Base-by-base conservation (phyloP, 2,888 invertebrate genomes). In the Xestia rhomboidea region DNA sequence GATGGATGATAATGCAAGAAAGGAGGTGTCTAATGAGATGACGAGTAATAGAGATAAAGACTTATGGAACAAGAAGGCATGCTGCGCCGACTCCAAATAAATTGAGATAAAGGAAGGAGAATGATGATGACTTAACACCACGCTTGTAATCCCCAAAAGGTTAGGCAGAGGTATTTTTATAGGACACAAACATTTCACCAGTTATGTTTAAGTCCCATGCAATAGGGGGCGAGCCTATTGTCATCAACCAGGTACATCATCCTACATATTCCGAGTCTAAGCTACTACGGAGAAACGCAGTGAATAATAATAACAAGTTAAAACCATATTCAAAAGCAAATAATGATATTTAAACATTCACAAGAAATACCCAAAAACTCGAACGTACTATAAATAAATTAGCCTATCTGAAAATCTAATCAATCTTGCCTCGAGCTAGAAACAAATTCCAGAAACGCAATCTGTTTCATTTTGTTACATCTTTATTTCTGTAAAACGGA, bases 381-480 rank as follows among this genome's bases (percentile, higher is more conserved):
- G 24, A 18, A 21, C 13, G 0, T 2, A 34, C 21, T n/a, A 7
- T 6, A 21, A 73, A 57, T 34, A n/a, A n/a, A n/a, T n/a, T n/a
- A 38, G 8, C 5, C 34, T 44, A 46, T 0, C 18, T n/a, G 44
- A 62, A 49, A 38, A 27, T 24, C 24, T 34, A 54, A 77, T 67
- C 2, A 18, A 60, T 38, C 3, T 69, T 15, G 38, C 46, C 27
- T 38, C n/a, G 8, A 68, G 24, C 15, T 34, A 0, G 3, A n/a
- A 7, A 46, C 24, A 34, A 13, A 44, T 51, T 18, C 2, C n/a
- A 46, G 21, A 6, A 34, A 21, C 18, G n/a, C 11, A 34, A 49
- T n/a, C 30, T 79, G 1, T 18, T 49, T 7, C 77, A 15, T 64
- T 64, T 64, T 10, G 49, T 51, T 62, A 74, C 2, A 24, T 77